A percentile compares a stretch with the other conserved stretches of the same genome.
phyloP scores from a whole-genome alignment of 2,797 vertebrate genomes.

The Setipinna tenuifilis region DNA sequence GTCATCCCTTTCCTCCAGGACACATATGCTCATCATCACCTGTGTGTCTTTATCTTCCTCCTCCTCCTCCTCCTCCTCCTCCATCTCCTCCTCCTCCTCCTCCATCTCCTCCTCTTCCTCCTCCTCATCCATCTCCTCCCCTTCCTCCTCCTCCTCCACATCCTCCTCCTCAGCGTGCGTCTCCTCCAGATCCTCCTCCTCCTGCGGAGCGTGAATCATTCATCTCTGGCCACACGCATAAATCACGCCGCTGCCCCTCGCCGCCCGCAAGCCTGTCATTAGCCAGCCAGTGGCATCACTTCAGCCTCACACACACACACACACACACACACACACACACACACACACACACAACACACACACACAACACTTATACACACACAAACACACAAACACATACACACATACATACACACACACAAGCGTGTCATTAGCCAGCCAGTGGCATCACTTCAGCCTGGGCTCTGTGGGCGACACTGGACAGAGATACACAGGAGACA shows the following conservation, averaged over 20 bases:
- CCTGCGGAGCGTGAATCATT: slow-evolving; percentile 73
- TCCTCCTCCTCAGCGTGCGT: not conserved
- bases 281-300: slow-evolving; percentile 69
- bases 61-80: not conserved
- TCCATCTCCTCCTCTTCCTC: not conserved
- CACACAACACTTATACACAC: too few species aligned
- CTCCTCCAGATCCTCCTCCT: not conserved
- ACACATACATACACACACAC: too few species aligned
- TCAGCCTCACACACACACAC: too few species aligned
- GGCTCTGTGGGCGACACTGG: slow-evolving; percentile 51
- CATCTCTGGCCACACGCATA: slow-evolving; percentile 74
- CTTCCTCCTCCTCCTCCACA: not conserved
- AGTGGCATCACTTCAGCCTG: slow-evolving; percentile 71
- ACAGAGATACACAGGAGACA: slow-evolving; percentile 48
- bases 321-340: too few species aligned
- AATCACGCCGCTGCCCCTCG: slow-evolving; percentile 70
- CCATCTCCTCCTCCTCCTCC: not conserved
- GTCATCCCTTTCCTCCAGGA: not conserved
- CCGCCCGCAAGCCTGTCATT: slow-evolving; percentile 70
- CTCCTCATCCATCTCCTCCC: not conserved
- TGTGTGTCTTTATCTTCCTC: not conserved
- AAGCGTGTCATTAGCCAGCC: slow-evolving; percentile 72
- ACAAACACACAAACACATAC: too few species aligned
- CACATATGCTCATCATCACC: too few species aligned
- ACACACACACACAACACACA: too few species aligned